These are phyloP conservation scores for Drosophila gaucha DNA, from an alignment of 2,888 invertebrate genomes.

Conservation along the genomic window DNA sequence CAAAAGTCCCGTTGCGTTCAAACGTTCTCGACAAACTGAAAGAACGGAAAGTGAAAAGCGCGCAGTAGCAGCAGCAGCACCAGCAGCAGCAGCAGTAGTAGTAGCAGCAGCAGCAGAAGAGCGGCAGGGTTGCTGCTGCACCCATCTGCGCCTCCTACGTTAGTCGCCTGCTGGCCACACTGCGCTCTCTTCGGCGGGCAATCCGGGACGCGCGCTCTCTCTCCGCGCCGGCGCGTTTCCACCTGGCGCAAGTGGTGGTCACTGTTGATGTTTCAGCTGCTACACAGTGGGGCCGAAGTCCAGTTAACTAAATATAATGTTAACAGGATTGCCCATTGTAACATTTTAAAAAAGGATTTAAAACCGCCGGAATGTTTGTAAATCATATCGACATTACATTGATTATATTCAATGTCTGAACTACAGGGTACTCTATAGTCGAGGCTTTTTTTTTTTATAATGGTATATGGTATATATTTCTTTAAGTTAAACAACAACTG, in stretches of 20 bases:
- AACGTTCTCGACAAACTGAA: constrained; percentile 79
- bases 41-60: constrained; percentile 67
- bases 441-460: background rate
- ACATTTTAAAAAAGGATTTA: background rate
- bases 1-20: constrained; percentile 66
- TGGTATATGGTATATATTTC: background rate
- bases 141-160: constrained; percentile 36
- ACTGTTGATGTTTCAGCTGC: constrained; percentile 43
- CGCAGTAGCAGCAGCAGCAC: constrained; percentile 35
- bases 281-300: constrained; percentile 19
- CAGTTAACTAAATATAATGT: background rate
- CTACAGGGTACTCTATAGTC: background rate
- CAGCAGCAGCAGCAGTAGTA: constrained; percentile 43
- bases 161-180: constrained; percentile 24
- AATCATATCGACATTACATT: background rate
- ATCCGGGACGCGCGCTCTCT: constrained; percentile 66
- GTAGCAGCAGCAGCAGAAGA: constrained; percentile 28
- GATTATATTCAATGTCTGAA: background rate
- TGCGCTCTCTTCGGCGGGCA: constrained; percentile 20
- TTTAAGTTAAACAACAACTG: background rate
- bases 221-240: constrained; percentile 55
- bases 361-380: background rate
- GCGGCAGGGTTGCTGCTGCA: constrained; percentile 53
- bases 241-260: constrained; percentile 67
- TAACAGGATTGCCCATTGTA: background rate